These are phyloP conservation scores for western clawed frog (Xenopus tropicalis) DNA, from an alignment of 2,113 vertebrate genomes.

Conservation along the genomic window UCB_Xtro_10.0 CM004449.2:37269501-37270000, in stretches of 20 bases:
- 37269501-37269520: too few species aligned
- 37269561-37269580: too few species aligned
- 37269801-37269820: background rate
- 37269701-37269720: background rate
- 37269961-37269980: too few species aligned
- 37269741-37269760: background rate
- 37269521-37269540: too few species aligned
- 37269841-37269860: conserved; percentile 10
- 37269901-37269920: background rate
- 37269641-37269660: too few species aligned
- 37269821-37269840: conserved; percentile 14
- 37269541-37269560: too few species aligned
- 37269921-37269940: background rate
- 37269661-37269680: too few species aligned
- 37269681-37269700: background rate
- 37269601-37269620: too few species aligned
- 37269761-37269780: conserved; percentile 15
- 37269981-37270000: too few species aligned
- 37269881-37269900: background rate
- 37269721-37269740: background rate
- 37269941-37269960: background rate
- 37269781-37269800: conserved; percentile 6
- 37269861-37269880: conserved; percentile 13
- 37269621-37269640: too few species aligned
- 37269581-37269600: too few species aligned